Evolutionary conservation across 2,113 vertebrate species (phyloP), one percentile per base, ranked within the genome.

Genomic region (Eclectus roratus): DNA sequence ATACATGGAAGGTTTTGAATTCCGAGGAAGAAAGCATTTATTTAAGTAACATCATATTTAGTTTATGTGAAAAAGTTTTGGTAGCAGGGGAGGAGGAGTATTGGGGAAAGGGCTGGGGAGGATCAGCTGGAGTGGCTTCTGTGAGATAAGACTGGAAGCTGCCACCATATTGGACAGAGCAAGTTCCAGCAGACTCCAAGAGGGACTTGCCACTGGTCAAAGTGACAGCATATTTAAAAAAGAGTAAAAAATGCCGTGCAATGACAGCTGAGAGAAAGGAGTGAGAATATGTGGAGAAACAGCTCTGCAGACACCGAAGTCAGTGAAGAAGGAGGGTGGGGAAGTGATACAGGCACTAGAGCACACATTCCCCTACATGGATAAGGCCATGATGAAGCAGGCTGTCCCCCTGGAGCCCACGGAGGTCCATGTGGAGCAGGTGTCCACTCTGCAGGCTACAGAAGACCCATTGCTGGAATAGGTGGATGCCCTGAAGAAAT

Each of bases 381-480:
- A 89, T 27, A 58, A 58, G 14, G 52, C 28, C n/a, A 27, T 10
- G 7, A 39, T 25, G 37, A 24, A 8, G 28, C 35, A 24, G 12
- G 10, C 28, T 49, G 4, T 39, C 17, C 4, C 29, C 29, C 7
- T 29, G 19, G 29, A 49, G 71, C 5, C 43, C n/a, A 8, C 8
- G 19, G 50, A 56, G 13, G 35, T 16, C 35, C 19, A 50, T 2
- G 1, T 35, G 21, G 33, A 24, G 56, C 56, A 35, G 8, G 7
- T 4, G 14, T 17, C 13, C 33, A 1, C 27, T 24, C 17, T 21
- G 14, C 31, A 44, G 46, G 27, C 13, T 2, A 1, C 4, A 37
- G 33, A 29, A 12, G 9, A 33, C 10, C 3, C 18, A 11, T 7
- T 35, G 31, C 4, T 3, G 8, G 7, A 63, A 19, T 35, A 71